phyloP scores from a whole-genome alignment of 2,797 vertebrate species.

The Peromyscus attwateri region DNA sequence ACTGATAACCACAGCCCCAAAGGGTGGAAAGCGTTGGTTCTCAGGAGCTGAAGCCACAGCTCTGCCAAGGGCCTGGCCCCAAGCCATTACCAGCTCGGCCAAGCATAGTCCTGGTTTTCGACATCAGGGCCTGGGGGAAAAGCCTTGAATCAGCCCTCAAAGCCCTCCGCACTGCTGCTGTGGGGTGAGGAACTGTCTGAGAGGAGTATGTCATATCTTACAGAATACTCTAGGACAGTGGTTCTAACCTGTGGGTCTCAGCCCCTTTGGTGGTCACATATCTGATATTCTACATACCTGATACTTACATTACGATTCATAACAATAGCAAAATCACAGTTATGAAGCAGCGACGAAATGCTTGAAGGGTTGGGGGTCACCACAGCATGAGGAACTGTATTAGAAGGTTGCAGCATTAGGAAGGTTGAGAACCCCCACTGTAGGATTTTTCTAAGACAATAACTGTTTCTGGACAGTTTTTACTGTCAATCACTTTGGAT shows the following conservation, averaged over 20 bases:
- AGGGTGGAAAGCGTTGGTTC: not conserved
- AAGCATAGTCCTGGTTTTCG: not conserved
- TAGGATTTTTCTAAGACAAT: not conserved
- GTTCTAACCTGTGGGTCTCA: not conserved
- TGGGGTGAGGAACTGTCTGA: fast-evolving
- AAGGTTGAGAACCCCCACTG: not conserved
- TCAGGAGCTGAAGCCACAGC: not conserved
- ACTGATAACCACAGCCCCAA: not conserved
- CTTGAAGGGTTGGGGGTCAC: not conserved
- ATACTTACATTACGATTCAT: not conserved
- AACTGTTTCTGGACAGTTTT: not conserved
- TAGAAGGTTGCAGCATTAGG: not conserved
- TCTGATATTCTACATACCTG: not conserved
- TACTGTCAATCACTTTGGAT: not conserved
- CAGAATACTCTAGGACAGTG: not conserved
- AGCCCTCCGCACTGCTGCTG: not conserved
- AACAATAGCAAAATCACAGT: not conserved
- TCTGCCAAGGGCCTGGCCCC: not conserved
- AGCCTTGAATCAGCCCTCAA: not conserved
- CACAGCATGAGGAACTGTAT: not conserved
- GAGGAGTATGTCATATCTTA: not conserved
- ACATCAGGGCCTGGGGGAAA: not conserved
- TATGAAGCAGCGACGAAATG: not conserved
- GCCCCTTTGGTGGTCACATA: not conserved
- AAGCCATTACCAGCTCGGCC: not conserved